These are phyloP conservation scores for Idaea straminata DNA, from an alignment of 2,888 invertebrate genomes.

Conservation along the genomic window DNA sequence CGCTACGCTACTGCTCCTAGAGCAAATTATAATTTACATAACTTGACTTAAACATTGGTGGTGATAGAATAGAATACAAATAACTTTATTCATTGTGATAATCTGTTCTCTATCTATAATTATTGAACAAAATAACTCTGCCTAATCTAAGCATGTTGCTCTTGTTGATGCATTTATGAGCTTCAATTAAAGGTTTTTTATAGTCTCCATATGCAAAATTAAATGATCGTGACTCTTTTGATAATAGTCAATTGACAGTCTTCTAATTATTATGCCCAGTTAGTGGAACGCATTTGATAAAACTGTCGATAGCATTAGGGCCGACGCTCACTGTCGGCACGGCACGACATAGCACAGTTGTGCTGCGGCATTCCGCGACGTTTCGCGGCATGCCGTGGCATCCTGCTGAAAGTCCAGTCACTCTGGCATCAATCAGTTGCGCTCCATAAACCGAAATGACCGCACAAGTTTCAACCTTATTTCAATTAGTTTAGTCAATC, in stretches of 20 bases:
- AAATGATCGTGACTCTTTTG: slow-evolving; percentile 61
- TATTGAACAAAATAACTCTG: slow-evolving; percentile 30
- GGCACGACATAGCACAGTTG: neutral
- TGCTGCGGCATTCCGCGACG: too few relatives aligned
- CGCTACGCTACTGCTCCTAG: too few relatives aligned
- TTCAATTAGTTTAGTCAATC: slow-evolving; percentile 7
- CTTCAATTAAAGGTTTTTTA: slow-evolving; percentile 86
- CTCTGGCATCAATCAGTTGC: too few relatives aligned
- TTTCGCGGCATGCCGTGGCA: too few relatives aligned
- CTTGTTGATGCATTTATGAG: slow-evolving; percentile 28
- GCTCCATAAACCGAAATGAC: too few relatives aligned
- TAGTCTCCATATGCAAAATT: slow-evolving; percentile 92
- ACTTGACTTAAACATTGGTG: slow-evolving; percentile 41
- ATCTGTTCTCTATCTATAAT: slow-evolving; percentile 26
- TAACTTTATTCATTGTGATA: slow-evolving; percentile 42
- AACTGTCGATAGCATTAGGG: neutral
- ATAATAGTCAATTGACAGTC: too few relatives aligned
- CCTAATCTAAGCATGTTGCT: slow-evolving; percentile 37
- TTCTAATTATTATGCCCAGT: too few relatives aligned
- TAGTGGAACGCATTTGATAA: too few relatives aligned
- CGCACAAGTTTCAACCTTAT: slow-evolving; percentile 4
- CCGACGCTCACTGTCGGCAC: too few relatives aligned
- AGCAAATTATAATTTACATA: slow-evolving; percentile 55
- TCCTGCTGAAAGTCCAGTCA: too few relatives aligned
- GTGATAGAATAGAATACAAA: slow-evolving; percentile 22